Percentiles rank a stretch among this genome's conserved stretches.
Conservation (phyloP, 2,113 vertebrate species). For the Dipodomys ordii region DNA sequence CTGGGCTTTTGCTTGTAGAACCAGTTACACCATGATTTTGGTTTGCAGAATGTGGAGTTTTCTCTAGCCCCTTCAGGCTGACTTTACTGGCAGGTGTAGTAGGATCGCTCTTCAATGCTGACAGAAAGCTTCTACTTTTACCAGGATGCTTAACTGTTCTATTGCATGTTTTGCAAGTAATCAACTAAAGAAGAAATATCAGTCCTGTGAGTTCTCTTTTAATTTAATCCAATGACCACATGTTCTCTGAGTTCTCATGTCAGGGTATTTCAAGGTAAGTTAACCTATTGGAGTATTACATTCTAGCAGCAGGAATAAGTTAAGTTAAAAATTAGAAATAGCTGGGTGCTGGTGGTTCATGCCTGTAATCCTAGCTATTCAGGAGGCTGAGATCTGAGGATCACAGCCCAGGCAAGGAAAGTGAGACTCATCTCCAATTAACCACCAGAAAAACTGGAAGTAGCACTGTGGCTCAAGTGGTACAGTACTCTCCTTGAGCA, state of each 20-base stretch:
- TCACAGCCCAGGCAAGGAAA: too few species aligned
- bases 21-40: slow-evolving; percentile 65
- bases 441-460: too few species aligned
- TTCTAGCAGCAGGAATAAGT: slow-evolving; percentile 19
- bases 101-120: slow-evolving; percentile 74
- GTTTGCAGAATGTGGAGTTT: slow-evolving; percentile 76
- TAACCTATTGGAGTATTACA: background rate
- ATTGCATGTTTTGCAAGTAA: slow-evolving; percentile 94
- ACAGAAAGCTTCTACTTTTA: slow-evolving; percentile 88
- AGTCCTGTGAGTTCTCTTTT: slow-evolving; percentile 20
- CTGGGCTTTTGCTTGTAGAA: slow-evolving; percentile 83
- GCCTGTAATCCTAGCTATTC: too few species aligned
- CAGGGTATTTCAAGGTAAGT: background rate
- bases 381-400: too few species aligned
- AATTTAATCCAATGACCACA: slow-evolving; percentile 38
- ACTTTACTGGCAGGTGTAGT: slow-evolving; percentile 81
- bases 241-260: slow-evolving; percentile 23
- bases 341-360: too few species aligned
- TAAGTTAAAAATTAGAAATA: slow-evolving; percentile 39
- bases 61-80: slow-evolving; percentile 80
- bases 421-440: too few species aligned
- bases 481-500: too few species aligned
- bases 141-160: slow-evolving; percentile 90
- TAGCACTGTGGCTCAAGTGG: too few species aligned
- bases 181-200: slow-evolving; percentile 86